Evolutionary conservation across 1,140 invertebrate species (phyloP).

Genomic region (Orius insidiosus): DNA sequence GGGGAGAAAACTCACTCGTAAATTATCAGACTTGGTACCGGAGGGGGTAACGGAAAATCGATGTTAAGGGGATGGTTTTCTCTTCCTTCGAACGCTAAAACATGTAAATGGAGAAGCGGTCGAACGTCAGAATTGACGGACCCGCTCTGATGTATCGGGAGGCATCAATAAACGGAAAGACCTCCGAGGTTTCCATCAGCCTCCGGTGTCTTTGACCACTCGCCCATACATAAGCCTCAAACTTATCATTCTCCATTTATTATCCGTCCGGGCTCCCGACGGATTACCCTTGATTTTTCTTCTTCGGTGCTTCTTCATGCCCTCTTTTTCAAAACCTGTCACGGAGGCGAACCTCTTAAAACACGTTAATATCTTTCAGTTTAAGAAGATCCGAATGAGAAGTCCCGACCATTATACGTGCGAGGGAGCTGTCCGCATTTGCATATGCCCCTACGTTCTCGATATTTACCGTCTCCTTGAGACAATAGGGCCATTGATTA

Average conservation of each 20-base stretch:
- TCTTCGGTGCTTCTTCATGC: slow-evolving; percentile 4
- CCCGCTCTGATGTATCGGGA: slow-evolving; percentile 6
- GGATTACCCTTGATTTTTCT: slow-evolving; percentile 11
- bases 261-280: slow-evolving; percentile 1
- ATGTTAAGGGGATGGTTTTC: background rate
- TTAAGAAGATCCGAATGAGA: too few relatives aligned
- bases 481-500: slow-evolving; percentile 10
- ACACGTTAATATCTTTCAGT: too few relatives aligned
- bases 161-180: slow-evolving; percentile 5
- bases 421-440: slow-evolving; percentile 3
- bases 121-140: background rate
- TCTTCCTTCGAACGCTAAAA: background rate
- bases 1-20: slow-evolving; percentile 12
- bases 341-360: too few relatives aligned
- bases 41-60: slow-evolving; percentile 10
- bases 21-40: slow-evolving; percentile 6
- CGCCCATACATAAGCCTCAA: slow-evolving; percentile 7
- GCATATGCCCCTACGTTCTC: slow-evolving; percentile 1
- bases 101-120: background rate
- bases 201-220: slow-evolving; percentile 8
- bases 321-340: background rate
- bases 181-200: slow-evolving; percentile 8
- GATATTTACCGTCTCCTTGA: slow-evolving; percentile 5
- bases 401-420: too few relatives aligned
- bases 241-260: slow-evolving; percentile 8